These are phyloP conservation scores for Otis tarda DNA, from an alignment of 2,113 vertebrate species.

Conservation along the genomic window DNA sequence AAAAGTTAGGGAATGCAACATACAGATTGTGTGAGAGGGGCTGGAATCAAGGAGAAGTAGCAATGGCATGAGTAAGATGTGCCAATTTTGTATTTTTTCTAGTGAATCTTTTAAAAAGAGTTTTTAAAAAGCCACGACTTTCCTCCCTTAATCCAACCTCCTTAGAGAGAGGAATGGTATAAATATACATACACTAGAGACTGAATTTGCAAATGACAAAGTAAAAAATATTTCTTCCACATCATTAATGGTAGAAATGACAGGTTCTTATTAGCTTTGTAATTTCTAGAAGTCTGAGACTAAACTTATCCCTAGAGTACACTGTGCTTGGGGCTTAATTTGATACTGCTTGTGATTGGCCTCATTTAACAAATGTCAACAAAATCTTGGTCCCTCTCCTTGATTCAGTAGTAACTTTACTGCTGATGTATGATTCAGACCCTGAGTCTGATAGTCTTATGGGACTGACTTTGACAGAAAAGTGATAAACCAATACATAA, in stretches of 20 bases:
- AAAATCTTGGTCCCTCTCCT: not conserved
- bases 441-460: not conserved
- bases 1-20: not conserved
- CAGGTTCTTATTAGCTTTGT: not conserved
- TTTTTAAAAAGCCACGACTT: not conserved
- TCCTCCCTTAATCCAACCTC: not conserved
- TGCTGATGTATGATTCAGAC: not conserved
- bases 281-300: conserved; percentile 9
- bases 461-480: not conserved
- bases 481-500: not conserved
- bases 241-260: not conserved
- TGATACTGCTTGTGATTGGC: not conserved
- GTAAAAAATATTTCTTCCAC: not conserved
- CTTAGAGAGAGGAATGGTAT: not conserved
- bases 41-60: not conserved
- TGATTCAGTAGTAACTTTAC: not conserved
- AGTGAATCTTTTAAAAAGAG: not conserved
- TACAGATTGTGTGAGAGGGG: fast-evolving
- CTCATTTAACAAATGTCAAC: conserved; percentile 19
- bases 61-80: not conserved
- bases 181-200: not conserved
- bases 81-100: not conserved
- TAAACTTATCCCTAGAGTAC: not conserved
- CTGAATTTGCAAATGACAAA: not conserved
- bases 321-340: not conserved